phyloP scores from a whole-genome alignment of 2,797 vertebrate species.

The Graptemys geographica region DNA sequence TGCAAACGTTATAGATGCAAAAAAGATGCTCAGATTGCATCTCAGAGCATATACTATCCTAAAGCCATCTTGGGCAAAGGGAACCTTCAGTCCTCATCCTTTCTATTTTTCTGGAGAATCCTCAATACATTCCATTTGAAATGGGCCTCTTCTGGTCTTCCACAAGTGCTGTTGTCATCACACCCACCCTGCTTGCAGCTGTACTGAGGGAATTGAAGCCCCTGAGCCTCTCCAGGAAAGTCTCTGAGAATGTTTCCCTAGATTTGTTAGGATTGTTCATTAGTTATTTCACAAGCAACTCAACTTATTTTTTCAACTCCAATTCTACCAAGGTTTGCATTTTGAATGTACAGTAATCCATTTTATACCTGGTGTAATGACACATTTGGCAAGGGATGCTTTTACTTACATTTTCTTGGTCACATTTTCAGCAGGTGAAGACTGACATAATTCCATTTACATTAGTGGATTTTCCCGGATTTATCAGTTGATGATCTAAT shows the following conservation, averaged over 20 bases:
- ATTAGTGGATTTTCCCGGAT: neutral
- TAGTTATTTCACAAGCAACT: neutral
- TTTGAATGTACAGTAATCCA: neutral
- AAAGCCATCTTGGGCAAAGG: conserved; percentile 13
- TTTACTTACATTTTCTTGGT: neutral
- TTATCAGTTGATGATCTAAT: neutral
- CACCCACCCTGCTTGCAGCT: neutral
- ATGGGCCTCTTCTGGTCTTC: neutral
- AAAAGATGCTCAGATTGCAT: conserved; percentile 48
- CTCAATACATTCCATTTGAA: conserved; percentile 11
- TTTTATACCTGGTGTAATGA: neutral
- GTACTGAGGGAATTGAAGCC: neutral
- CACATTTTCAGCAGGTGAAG: neutral
- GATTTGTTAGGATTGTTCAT: neutral
- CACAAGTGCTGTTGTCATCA: neutral
- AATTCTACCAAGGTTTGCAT: neutral
- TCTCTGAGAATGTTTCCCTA: neutral
- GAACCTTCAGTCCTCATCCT: conserved; percentile 27
- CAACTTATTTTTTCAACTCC: neutral
- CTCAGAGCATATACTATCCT: conserved; percentile 46
- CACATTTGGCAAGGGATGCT: neutral
- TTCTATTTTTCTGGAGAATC: conserved; percentile 30
- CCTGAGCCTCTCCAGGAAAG: neutral
- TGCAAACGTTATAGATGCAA: conserved; percentile 47
- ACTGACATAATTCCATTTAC: neutral